Evolutionary conservation across 1,140 invertebrate species (phyloP).

Genomic region (Hirudo medicinalis): DNA sequence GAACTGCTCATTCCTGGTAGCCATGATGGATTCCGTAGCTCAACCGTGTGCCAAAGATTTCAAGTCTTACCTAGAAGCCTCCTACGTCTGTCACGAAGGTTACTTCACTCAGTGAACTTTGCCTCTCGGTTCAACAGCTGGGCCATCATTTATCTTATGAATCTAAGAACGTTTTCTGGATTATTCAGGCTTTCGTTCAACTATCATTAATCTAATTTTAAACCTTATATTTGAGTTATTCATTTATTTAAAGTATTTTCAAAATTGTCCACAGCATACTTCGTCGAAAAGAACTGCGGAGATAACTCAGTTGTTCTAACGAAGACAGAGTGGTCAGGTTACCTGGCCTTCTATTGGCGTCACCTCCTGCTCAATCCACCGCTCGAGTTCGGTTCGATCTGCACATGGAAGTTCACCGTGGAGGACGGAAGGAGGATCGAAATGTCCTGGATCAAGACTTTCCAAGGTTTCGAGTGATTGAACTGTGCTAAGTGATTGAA

Average conservation of each 20-base stretch:
- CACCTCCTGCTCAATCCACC: neutral
- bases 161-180: neutral
- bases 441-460: conserved; percentile 8
- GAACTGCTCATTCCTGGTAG: conserved; percentile 18
- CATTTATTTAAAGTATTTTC: neutral
- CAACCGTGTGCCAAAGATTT: conserved; percentile 22
- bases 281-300: too few species aligned
- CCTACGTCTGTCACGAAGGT: conserved; percentile 13
- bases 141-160: neutral
- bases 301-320: neutral
- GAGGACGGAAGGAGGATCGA: conserved; percentile 7
- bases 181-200: neutral
- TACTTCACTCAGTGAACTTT: neutral
- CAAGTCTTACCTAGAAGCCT: conserved; percentile 21
- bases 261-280: neutral
- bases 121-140: neutral
- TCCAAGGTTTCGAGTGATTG: conserved; percentile 1
- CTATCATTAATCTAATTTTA: neutral
- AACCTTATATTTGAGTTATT: neutral
- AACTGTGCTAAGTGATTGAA: too few species aligned
- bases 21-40: conserved; percentile 19
- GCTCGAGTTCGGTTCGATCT: neutral
- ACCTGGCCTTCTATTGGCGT: conserved; percentile 3
- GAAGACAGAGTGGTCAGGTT: neutral
- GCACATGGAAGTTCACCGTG: neutral